phyloP scores from a whole-genome alignment of 2,888 invertebrate species.

The Crocallis elinguaria region DNA sequence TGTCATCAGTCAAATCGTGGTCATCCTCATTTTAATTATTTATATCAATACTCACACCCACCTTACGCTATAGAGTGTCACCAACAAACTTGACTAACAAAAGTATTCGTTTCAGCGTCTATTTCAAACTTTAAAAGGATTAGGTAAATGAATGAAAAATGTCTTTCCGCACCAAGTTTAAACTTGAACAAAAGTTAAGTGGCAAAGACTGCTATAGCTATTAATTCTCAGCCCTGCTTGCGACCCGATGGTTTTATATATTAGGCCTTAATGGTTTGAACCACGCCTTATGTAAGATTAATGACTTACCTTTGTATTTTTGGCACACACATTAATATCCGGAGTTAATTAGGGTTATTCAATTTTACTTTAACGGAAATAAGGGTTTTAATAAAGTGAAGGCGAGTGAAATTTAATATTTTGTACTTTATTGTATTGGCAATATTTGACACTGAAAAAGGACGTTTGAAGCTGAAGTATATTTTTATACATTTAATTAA shows the following conservation, averaged over 20 bases:
- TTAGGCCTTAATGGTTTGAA: slow-evolving; percentile 12
- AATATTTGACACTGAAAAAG: too few species aligned
- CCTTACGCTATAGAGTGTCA: too few species aligned
- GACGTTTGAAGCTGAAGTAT: too few species aligned
- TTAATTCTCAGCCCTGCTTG: slow-evolving; percentile 18
- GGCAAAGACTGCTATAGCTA: slow-evolving; percentile 14
- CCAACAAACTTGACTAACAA: too few species aligned
- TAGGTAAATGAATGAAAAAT: slow-evolving; percentile 17
- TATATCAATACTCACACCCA: too few species aligned
- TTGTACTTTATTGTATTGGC: not conserved
- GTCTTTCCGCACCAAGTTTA: not conserved
- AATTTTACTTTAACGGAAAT: not conserved
- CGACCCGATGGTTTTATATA: slow-evolving; percentile 18
- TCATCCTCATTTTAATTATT: too few species aligned
- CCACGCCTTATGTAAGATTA: slow-evolving; percentile 23
- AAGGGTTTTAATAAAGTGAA: not conserved
- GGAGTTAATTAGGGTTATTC: slow-evolving; percentile 12
- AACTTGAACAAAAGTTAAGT: slow-evolving; percentile 13
- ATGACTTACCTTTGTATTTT: slow-evolving; percentile 22
- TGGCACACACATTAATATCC: slow-evolving; percentile 19
- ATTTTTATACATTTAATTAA: too few species aligned
- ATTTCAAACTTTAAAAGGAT: not conserved
- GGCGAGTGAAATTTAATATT: not conserved
- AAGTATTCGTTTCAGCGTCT: not conserved
- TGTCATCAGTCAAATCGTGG: too few species aligned